Conservation (phyloP, 2,888 invertebrate genomes). For the Conomelus anceps region DNA sequence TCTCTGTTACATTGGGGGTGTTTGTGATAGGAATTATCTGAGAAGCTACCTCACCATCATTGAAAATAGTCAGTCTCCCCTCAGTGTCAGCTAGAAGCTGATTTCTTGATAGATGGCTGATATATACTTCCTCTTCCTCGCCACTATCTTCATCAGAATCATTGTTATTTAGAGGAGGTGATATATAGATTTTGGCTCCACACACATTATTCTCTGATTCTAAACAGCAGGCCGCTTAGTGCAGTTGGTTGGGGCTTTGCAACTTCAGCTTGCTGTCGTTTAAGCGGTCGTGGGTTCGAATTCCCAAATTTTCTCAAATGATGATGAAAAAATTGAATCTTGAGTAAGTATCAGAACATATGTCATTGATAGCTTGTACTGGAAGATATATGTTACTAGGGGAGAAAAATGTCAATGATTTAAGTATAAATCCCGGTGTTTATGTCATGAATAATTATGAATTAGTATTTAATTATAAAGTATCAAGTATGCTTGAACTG, state of each 20-base stretch:
- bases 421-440: too few species aligned
- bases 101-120: background rate
- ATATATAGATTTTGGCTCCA: background rate
- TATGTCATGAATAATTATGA: too few species aligned
- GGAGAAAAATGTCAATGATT: too few species aligned
- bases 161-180: background rate
- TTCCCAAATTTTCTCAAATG: too few species aligned
- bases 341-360: too few species aligned
- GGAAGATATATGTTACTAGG: too few species aligned
- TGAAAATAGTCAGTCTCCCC: background rate
- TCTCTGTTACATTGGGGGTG: too few species aligned
- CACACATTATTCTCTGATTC: background rate
- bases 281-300: too few species aligned
- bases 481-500: background rate
- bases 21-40: background rate
- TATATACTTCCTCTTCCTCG: background rate
- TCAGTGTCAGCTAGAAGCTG: background rate
- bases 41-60: background rate
- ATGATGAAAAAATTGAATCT: too few species aligned
- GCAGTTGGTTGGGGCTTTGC: background rate
- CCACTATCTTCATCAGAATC: constrained; percentile 3
- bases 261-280: too few species aligned
- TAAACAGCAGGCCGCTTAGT: background rate
- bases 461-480: background rate
- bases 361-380: too few species aligned